Conservation (phyloP, 2,113 vertebrate genomes). For the Ameiurus melas region DNA sequence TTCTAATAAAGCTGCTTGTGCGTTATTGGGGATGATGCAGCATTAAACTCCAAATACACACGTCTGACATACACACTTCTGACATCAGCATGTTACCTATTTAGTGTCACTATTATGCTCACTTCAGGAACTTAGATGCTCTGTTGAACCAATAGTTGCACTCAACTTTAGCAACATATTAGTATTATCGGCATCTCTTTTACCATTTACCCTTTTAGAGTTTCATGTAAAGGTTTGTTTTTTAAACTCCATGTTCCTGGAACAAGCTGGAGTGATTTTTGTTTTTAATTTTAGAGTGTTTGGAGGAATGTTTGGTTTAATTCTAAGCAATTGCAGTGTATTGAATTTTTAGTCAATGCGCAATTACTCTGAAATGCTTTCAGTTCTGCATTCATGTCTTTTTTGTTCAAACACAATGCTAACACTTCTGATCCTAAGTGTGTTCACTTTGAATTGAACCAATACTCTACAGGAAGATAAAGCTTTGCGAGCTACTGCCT, state of each 20-base stretch:
- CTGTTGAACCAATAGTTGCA: constrained; percentile 8
- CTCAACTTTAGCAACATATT: background rate
- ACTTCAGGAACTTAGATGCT: background rate
- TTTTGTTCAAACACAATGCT: constrained; percentile 9
- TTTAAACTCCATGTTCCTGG: background rate
- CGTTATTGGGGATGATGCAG: constrained; percentile 34
- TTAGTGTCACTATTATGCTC: constrained; percentile 14
- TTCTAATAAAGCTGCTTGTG: constrained; percentile 45
- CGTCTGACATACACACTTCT: constrained; percentile 31
- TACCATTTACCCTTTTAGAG: background rate
- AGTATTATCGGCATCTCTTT: background rate
- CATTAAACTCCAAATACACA: constrained; percentile 33
- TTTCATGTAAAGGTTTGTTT: background rate
- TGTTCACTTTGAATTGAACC: background rate
- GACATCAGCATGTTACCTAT: constrained; percentile 15
- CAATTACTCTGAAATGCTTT: constrained; percentile 21
- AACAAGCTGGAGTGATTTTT: background rate
- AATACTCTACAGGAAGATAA: background rate
- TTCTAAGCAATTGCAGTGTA: background rate
- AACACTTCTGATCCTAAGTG: background rate
- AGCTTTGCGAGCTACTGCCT: background rate
- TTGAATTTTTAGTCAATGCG: constrained; percentile 11
- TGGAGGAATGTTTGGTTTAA: background rate
- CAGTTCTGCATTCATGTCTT: constrained; percentile 3
- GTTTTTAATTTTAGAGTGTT: background rate